phyloP scores from a whole-genome alignment of 2,113 vertebrate species.

The Numida meleagris region DNA sequence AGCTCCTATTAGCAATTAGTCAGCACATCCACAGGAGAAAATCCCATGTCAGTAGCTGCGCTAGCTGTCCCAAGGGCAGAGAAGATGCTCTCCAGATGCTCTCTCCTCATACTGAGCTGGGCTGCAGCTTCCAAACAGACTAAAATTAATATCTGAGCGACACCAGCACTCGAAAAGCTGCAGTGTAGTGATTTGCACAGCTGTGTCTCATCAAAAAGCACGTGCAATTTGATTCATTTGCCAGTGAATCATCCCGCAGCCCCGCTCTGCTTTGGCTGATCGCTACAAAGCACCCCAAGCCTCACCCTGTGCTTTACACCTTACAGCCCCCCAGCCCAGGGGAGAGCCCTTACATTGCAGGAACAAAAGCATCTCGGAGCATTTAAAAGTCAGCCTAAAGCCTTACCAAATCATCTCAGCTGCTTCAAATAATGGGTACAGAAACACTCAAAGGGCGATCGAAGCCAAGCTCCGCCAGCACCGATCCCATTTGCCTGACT shows the following conservation, averaged over 20 bases:
- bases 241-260: neutral
- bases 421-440: fast-evolving
- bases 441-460: neutral
- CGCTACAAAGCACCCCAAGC: neutral
- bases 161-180: neutral
- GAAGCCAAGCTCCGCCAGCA: neutral
- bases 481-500: neutral
- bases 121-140: neutral
- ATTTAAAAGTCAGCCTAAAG: neutral
- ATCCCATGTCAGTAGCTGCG: neutral
- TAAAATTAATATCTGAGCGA: neutral
- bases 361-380: fast-evolving
- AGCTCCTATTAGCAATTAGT: neutral
- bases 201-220: neutral
- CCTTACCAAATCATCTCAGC: fast-evolving
- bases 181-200: neutral
- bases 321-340: neutral
- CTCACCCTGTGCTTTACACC: fast-evolving
- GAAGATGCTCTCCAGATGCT: neutral
- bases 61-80: neutral
- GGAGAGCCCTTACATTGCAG: neutral
- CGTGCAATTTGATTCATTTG: neutral
- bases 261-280: fast-evolving
- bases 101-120: neutral
- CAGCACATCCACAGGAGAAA: neutral